Conservation (phyloP, 2,113 vertebrate species). For the Ancistrus triradiatus region DNA sequence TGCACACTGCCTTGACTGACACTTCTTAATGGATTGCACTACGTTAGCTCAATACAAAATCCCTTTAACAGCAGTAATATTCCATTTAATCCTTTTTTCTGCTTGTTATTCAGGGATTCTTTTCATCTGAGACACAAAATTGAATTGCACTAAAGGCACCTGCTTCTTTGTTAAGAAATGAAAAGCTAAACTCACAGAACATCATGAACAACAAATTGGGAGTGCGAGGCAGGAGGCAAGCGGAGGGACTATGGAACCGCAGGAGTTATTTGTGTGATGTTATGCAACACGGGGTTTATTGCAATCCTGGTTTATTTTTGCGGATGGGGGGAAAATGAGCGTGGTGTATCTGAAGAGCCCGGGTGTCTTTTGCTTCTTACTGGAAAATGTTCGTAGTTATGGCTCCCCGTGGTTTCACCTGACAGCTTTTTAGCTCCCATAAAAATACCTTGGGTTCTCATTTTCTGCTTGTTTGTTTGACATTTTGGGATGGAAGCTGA, state of each 20-base stretch:
- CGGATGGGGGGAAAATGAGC: constrained; percentile 35
- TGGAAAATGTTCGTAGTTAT: constrained; percentile 31
- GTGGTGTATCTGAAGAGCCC: constrained; percentile 31
- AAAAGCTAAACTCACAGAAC: constrained; percentile 40
- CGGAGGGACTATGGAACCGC: constrained; percentile 20
- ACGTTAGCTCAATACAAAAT: constrained; percentile 30
- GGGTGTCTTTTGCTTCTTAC: constrained; percentile 23
- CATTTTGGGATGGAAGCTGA: no score
- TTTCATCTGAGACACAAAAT: constrained; percentile 37
- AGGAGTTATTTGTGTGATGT: constrained; percentile 47
- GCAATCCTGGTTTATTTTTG: constrained; percentile 46
- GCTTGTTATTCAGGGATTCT: constrained; percentile 16
- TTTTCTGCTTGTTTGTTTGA: constrained; percentile 16
- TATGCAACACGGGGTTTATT: constrained; percentile 47
- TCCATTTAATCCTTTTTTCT: constrained; percentile 26
- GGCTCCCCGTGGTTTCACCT: constrained; percentile 29
- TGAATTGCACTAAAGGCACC: constrained; percentile 39
- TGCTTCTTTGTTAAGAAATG: constrained; percentile 38
- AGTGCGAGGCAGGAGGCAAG: constrained; percentile 17
- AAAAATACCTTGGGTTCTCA: constrained; percentile 13
- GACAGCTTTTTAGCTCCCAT: constrained; percentile 25
- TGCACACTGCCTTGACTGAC: constrained; percentile 16
- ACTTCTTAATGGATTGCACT: constrained; percentile 24
- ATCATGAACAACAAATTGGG: constrained; percentile 46
- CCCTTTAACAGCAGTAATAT: constrained; percentile 13